phyloP scores from a whole-genome alignment of 2,888 invertebrate species.

The Dysmachus trigonus region DNA sequence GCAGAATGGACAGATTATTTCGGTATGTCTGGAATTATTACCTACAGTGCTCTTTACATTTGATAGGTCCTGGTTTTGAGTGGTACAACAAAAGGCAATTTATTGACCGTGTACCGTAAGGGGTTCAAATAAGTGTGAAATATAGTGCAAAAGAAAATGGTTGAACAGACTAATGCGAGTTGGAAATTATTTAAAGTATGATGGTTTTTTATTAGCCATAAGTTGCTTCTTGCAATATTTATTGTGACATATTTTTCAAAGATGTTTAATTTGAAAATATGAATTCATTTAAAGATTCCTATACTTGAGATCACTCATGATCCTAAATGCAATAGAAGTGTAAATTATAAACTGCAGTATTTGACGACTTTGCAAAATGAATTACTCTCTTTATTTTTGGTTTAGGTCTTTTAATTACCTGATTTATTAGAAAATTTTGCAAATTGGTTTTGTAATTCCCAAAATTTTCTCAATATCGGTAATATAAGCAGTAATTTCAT shows the following conservation, averaged over 20 bases:
- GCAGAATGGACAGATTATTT: background rate
- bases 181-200: background rate
- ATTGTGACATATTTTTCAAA: too few species aligned
- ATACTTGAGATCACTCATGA: background rate
- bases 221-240: background rate
- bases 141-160: background rate
- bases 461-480: too few species aligned
- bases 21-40: constrained; percentile 10
- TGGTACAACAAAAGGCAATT: background rate
- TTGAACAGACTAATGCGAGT: background rate
- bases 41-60: background rate
- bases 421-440: too few species aligned
- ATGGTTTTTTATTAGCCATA: background rate
- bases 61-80: background rate
- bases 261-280: background rate
- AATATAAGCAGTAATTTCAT: too few species aligned
- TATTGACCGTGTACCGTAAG: background rate
- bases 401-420: too few species aligned
- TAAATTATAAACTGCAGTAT: too few species aligned
- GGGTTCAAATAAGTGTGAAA: background rate
- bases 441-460: too few species aligned
- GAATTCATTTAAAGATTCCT: background rate
- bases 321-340: too few species aligned
- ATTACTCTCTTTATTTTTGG: too few species aligned
- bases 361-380: too few species aligned